phyloP scores from a whole-genome alignment of 2,113 vertebrate genomes.

The Mastomys coucha region DNA sequence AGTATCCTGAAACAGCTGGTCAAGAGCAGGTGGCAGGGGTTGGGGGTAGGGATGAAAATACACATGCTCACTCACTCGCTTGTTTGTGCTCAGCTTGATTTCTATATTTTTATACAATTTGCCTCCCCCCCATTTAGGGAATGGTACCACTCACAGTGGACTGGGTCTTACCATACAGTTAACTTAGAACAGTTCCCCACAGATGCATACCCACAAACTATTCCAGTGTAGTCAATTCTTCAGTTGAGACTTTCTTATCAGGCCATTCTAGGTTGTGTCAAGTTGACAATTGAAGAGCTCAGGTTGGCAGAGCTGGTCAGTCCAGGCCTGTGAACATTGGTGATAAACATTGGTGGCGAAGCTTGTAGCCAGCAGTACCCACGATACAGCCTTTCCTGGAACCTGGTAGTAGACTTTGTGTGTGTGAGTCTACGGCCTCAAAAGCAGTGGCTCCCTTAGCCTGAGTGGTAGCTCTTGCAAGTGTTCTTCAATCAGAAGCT shows the following conservation, averaged over 20 bases:
- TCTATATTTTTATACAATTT: neutral
- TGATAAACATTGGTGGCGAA: neutral
- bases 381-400: neutral
- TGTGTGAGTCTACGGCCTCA: neutral
- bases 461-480: neutral
- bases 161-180: neutral
- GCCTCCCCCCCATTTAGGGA: neutral
- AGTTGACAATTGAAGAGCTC: neutral
- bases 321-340: neutral
- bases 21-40: too few species aligned
- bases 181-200: too few species aligned
- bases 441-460: neutral
- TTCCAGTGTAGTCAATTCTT: too few species aligned
- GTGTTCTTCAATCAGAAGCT: neutral
- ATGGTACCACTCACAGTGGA: neutral
- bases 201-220: neutral
- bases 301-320: rapidly evolving
- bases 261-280: neutral
- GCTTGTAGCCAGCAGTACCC: neutral
- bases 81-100: neutral
- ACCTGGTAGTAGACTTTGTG: neutral
- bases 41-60: neutral
- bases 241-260: neutral
- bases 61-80: neutral
- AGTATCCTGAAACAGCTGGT: neutral